Evolutionary conservation across 2,113 vertebrate species (phyloP).

Genomic region (Jaculus jaculus): DNA sequence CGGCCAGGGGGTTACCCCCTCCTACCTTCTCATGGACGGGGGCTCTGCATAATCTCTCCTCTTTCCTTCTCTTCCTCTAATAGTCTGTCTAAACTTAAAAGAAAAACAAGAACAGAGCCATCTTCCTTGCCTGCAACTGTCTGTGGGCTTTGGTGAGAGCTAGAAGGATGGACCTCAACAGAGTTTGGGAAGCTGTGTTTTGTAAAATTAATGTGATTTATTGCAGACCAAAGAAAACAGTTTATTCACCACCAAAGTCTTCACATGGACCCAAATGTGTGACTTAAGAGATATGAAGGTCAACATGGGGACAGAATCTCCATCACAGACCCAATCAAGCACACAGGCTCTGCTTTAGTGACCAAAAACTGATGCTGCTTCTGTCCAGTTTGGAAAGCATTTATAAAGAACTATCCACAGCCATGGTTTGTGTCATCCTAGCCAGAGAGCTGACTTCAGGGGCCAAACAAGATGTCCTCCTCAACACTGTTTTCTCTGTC

Average conservation of each 20-base stretch:
- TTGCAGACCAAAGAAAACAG: slow-evolving; percentile 88
- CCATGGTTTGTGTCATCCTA: slow-evolving; percentile 92
- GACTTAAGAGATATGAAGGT: slow-evolving; percentile 92
- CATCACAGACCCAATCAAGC: slow-evolving; percentile 97
- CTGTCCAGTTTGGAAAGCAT: slow-evolving; percentile 95
- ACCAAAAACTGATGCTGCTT: slow-evolving; percentile 91
- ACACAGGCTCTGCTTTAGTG: slow-evolving; percentile 96
- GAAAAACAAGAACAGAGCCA: slow-evolving; percentile 89
- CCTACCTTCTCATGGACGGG: no score
- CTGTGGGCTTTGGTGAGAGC: slow-evolving; percentile 86
- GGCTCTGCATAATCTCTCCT: no score
- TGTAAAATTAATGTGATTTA: slow-evolving; percentile 88
- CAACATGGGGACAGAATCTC: slow-evolving; percentile 95
- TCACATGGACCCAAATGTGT: slow-evolving; percentile 94
- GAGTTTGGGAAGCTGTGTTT: slow-evolving; percentile 86
- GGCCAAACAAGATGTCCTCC: slow-evolving; percentile 95
- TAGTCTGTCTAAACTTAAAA: slow-evolving; percentile 87
- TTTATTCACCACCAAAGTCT: slow-evolving; percentile 92
- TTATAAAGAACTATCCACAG: slow-evolving; percentile 92
- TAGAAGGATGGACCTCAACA: slow-evolving; percentile 84
- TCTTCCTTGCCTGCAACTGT: slow-evolving; percentile 78
- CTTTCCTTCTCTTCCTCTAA: no score
- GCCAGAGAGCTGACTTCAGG: slow-evolving; percentile 94
- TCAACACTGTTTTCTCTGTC: slow-evolving; percentile 93
- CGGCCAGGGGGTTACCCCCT: no score